These are phyloP conservation scores for Neuroterus valhalla DNA, from an alignment of 1,140 invertebrate species.

Conservation along the genomic window DNA sequence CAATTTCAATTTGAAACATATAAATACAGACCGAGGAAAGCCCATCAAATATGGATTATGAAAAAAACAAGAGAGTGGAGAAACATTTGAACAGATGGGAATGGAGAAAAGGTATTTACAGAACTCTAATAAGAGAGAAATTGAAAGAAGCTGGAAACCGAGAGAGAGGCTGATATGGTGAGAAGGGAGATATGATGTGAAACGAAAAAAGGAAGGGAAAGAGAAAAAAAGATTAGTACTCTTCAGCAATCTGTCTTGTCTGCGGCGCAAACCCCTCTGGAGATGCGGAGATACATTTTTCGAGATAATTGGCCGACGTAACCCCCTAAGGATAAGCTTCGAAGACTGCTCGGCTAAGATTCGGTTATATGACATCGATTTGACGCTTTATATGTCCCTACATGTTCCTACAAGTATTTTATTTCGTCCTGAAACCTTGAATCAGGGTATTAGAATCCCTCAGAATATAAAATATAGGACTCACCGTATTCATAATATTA, in stretches of 20 bases:
- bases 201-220: constrained; percentile 20
- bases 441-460: too few species aligned
- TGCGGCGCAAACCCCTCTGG: constrained; percentile 39
- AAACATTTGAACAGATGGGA: neutral
- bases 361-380: constrained; percentile 8
- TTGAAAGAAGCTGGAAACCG: constrained; percentile 15
- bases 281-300: constrained; percentile 61
- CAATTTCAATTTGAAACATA: too few species aligned
- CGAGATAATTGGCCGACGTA: constrained; percentile 65
- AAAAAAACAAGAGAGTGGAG: neutral
- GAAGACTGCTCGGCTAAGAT: neutral
- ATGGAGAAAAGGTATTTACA: constrained; percentile 11
- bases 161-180: neutral
- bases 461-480: too few species aligned
- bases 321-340: constrained; percentile 47
- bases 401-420: neutral
- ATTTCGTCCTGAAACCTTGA: neutral
- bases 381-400: constrained; percentile 2
- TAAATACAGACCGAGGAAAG: too few species aligned
- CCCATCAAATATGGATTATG: neutral
- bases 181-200: neutral
- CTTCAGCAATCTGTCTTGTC: constrained; percentile 58
- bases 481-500: too few species aligned
- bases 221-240: constrained; percentile 23
- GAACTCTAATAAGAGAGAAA: constrained; percentile 14